Conservation (phyloP, 2,797 vertebrate genomes). For the Esox masquinongy region DNA sequence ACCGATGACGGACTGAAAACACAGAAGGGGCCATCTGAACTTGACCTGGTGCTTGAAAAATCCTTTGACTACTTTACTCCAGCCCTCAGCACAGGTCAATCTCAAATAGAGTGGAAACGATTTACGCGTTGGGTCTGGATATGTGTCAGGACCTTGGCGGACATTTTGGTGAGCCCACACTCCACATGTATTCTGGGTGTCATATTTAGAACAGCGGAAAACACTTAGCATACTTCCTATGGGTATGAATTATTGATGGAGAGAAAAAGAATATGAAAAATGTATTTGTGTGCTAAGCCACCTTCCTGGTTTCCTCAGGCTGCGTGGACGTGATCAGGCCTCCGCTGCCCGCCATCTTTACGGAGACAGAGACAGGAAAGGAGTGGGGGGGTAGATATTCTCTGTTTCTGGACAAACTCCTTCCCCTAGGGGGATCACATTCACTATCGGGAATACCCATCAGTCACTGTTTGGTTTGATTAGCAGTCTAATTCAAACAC, state of each 20-base stretch:
- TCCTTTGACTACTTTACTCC: not conserved
- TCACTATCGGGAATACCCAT: conserved; percentile 23
- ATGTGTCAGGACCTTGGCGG: conserved; percentile 15
- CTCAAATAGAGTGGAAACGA: conserved; percentile 27
- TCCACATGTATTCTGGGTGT: conserved; percentile 17
- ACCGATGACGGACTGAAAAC: conserved; percentile 25
- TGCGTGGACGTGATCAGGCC: conserved; percentile 39
- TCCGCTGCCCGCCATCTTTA: conserved; percentile 48
- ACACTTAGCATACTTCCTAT: conserved; percentile 30
- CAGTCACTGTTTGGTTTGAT: conserved; percentile 8
- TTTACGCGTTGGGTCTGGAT: conserved; percentile 9
- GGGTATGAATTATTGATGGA: conserved; percentile 51
- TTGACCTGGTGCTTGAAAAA: not conserved
- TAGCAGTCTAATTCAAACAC: not conserved
- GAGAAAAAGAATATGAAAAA: conserved; percentile 28
- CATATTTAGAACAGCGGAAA: conserved; percentile 40
- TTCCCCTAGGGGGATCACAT: conserved; percentile 34
- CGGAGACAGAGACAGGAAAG: conserved; percentile 6
- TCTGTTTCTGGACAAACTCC: conserved; percentile 39
- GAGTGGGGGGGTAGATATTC: conserved; percentile 22
- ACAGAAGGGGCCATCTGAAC: not conserved
- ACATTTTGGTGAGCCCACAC: conserved; percentile 7
- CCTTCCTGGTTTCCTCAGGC: conserved; percentile 41
- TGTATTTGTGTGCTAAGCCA: conserved; percentile 41
- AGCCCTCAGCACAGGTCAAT: not conserved